A percentile compares a stretch with the other conserved stretches of the same genome.
Evolutionary conservation across 2,797 vertebrate genomes (phyloP).

Genomic region (Uromys caudimaculatus): DNA sequence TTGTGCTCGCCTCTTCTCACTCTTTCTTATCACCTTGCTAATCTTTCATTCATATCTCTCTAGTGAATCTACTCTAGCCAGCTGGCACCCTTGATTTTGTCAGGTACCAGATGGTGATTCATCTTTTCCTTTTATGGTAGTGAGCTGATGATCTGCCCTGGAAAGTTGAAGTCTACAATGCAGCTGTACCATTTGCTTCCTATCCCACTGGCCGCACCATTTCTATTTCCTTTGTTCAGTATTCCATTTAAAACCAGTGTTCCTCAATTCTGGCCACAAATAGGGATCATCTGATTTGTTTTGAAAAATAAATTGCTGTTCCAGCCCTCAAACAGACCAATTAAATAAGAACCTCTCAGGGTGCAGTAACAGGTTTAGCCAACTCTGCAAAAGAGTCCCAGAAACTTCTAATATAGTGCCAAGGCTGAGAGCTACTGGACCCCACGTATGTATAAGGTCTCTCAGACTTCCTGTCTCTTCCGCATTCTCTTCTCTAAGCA

Average conservation of each 20-base stretch:
- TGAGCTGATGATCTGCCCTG: background rate
- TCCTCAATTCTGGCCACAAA: background rate
- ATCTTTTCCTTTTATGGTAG: background rate
- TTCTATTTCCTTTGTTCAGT: background rate
- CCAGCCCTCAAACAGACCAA: background rate
- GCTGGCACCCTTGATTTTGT: background rate
- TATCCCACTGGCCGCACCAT: background rate
- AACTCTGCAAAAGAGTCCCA: background rate
- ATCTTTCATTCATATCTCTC: background rate
- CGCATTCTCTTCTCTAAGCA: background rate
- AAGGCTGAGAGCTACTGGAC: background rate
- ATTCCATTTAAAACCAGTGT: background rate
- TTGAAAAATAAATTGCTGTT: background rate
- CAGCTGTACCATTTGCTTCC: background rate
- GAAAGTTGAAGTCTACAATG: background rate
- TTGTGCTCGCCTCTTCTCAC: background rate
- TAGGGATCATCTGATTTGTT: background rate
- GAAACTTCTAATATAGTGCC: no score
- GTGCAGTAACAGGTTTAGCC: background rate
- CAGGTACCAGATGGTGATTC: background rate
- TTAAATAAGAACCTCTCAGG: conserved; percentile 13
- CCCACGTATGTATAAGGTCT: accelerated
- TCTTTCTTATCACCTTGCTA: background rate
- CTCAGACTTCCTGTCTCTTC: background rate
- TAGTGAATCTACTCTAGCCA: background rate